These are phyloP conservation scores for Chaenocephalus aceratus DNA, from an alignment of 2,113 vertebrate genomes.

Conservation along the genomic window DNA sequence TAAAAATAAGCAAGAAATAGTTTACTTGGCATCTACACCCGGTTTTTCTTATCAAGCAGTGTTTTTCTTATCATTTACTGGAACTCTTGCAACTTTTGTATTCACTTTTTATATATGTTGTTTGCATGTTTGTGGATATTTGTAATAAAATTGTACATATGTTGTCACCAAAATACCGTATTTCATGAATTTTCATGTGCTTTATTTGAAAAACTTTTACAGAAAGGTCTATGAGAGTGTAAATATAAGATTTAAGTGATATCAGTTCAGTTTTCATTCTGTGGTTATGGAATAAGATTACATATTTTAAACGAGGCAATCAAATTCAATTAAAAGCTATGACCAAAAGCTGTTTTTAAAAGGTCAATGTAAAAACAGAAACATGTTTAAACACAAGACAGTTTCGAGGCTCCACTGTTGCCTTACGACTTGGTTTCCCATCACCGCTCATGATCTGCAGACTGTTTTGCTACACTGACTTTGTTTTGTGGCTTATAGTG, in stretches of 20 bases:
- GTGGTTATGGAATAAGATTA: not conserved
- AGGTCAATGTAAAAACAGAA: not conserved
- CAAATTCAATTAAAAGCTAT: not conserved
- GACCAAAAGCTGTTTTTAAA: not conserved
- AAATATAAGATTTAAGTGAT: not conserved
- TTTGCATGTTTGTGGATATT: slow-evolving; percentile 80
- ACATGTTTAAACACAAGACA: not conserved
- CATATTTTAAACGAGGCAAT: not conserved
- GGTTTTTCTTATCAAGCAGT: slow-evolving; percentile 38
- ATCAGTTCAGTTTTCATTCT: not conserved
- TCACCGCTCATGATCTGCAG: slow-evolving; percentile 33
- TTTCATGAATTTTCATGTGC: slow-evolving; percentile 27
- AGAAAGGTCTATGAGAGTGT: not conserved
- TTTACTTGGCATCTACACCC: slow-evolving; percentile 23
- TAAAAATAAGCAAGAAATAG: not conserved
- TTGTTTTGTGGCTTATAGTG: slow-evolving; percentile 42
- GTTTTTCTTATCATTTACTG: slow-evolving; percentile 45
- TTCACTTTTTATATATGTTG: slow-evolving; percentile 59
- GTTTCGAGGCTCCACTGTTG: slow-evolving; percentile 6
- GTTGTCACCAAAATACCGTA: slow-evolving; percentile 47
- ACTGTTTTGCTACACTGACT: slow-evolving; percentile 11
- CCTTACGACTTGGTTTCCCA: slow-evolving; percentile 39
- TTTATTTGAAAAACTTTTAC: not conserved
- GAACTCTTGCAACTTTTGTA: slow-evolving; percentile 60
- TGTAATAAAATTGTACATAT: slow-evolving; percentile 85